Evolutionary conservation across 2,797 vertebrate species (phyloP).

Genomic region (Alcedo atthis): DNA sequence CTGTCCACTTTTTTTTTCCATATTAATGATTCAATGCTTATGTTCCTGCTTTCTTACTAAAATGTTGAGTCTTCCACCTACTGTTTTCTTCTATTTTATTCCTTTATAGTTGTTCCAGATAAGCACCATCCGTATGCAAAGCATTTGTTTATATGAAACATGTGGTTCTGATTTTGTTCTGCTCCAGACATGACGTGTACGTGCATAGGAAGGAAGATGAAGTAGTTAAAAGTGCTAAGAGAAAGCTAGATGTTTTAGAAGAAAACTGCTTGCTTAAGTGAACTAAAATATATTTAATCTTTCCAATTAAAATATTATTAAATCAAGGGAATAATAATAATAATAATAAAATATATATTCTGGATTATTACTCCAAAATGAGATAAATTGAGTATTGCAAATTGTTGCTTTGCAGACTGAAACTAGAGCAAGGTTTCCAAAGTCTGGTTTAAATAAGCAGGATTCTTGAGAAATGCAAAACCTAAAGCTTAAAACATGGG

Average conservation of each 20-base stretch:
- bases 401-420: constrained; percentile 38
- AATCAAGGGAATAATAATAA: background rate
- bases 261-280: constrained; percentile 27
- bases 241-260: constrained; percentile 38
- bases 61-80: constrained; percentile 56
- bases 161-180: constrained; percentile 58
- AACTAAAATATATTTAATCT: background rate
- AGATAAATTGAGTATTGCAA: constrained; percentile 53
- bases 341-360: background rate
- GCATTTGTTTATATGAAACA: constrained; percentile 53
- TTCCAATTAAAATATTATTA: constrained; percentile 65
- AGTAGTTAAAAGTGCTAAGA: constrained; percentile 52
- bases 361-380: constrained; percentile 35
- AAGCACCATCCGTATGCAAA: constrained; percentile 49
- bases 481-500: background rate
- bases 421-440: constrained; percentile 15
- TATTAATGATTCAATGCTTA: constrained; percentile 44
- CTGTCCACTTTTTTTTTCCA: constrained; percentile 23
- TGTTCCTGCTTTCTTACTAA: constrained; percentile 24
- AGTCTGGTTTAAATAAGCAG: constrained; percentile 57
- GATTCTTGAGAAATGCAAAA: background rate
- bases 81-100: constrained; percentile 41
- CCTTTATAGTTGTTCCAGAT: constrained; percentile 55
- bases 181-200: constrained; percentile 54
- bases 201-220: constrained; percentile 56